These are phyloP conservation scores for Cisticola juncidis DNA, from an alignment of 2,113 vertebrate species.

Conservation along the genomic window DNA sequence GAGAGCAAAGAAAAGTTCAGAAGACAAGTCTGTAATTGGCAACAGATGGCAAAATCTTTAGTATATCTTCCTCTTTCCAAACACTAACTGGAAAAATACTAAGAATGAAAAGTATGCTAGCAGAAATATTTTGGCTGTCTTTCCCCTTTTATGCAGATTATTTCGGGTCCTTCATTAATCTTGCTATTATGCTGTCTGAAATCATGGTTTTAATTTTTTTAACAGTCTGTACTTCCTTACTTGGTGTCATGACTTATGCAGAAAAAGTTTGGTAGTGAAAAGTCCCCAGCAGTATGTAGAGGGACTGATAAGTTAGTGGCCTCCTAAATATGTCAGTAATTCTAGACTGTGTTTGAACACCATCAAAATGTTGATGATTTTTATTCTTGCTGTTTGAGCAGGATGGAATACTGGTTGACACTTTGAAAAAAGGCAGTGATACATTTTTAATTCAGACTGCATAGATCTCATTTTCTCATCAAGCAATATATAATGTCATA, in stretches of 20 bases:
- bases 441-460: not conserved
- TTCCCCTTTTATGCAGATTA: not conserved
- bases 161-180: not conserved
- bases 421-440: not conserved
- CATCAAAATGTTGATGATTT: not conserved
- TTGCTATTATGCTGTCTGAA: not conserved
- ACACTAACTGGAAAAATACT: not conserved
- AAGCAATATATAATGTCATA: not conserved
- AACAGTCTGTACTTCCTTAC: not conserved
- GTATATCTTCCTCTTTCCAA: not conserved
- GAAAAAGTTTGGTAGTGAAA: not conserved
- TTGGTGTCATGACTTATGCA: not conserved
- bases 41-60: not conserved
- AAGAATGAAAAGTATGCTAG: not conserved
- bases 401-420: not conserved
- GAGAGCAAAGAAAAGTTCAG: not conserved
- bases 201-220: not conserved
- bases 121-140: not conserved
- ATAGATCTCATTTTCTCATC: not conserved
- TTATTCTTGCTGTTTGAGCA: not conserved
- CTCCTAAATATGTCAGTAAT: not conserved
- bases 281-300: not conserved
- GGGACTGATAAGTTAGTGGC: not conserved
- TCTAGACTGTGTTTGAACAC: not conserved
- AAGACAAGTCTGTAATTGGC: not conserved